Evolutionary conservation across 2,888 invertebrate species (phyloP).

Genomic region (Dinocampus coccinellae): DNA sequence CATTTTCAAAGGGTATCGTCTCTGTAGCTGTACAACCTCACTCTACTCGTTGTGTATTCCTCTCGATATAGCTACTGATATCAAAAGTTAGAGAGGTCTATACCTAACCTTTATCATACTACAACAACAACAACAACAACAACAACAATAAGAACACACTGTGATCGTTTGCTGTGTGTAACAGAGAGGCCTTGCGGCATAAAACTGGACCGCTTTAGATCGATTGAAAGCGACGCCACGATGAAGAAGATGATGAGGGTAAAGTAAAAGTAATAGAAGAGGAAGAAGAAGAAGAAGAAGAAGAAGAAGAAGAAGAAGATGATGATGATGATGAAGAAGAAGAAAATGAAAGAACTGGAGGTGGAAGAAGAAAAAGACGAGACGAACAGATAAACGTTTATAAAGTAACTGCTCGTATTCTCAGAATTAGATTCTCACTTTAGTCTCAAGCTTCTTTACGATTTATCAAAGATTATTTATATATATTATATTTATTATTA

Average conservation of each 20-base stretch:
- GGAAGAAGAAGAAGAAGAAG: background rate
- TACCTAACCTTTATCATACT: background rate
- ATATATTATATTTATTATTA: background rate
- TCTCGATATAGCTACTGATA: constrained; percentile 24
- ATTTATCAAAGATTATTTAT: background rate
- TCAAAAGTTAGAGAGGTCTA: constrained; percentile 1
- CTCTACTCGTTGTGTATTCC: constrained; percentile 7
- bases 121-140: too few species aligned
- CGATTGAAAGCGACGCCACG: background rate
- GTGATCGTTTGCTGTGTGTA: background rate
- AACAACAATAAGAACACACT: too few species aligned
- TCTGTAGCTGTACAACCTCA: constrained; percentile 6
- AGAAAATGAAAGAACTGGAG: background rate
- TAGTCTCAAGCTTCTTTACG: constrained; percentile 5
- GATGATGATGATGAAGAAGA: background rate
- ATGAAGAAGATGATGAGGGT: background rate
- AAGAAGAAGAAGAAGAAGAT: constrained; percentile 14
- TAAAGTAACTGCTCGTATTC: constrained; percentile 50
- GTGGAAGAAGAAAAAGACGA: background rate
- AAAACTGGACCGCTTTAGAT: constrained; percentile 25
- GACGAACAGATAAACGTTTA: constrained; percentile 34
- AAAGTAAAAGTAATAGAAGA: constrained; percentile 10
- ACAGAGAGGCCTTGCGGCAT: constrained; percentile 4
- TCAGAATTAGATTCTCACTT: constrained; percentile 52
- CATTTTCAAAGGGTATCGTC: background rate